A percentile compares a stretch with the other conserved stretches of the same genome.
Conservation (phyloP, 2,113 vertebrate species). For the Bubo bubo region DNA sequence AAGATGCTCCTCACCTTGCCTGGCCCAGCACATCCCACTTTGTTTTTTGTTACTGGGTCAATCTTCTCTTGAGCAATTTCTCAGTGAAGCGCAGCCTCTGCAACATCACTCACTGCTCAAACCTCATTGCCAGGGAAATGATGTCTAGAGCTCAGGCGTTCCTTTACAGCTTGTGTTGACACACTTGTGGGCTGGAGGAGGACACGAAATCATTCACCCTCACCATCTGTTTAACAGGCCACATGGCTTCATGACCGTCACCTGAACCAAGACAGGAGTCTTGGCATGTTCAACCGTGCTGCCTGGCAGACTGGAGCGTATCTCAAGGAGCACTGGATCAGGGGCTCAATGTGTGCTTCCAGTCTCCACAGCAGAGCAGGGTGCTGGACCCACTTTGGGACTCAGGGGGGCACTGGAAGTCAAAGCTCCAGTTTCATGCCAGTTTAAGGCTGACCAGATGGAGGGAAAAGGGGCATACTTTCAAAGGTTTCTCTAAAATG, state of each 20-base stretch:
- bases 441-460: background rate
- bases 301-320: accelerated
- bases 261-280: background rate
- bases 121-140: background rate
- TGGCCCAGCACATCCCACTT: background rate
- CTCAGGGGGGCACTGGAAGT: background rate
- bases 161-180: background rate
- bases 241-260: accelerated
- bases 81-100: accelerated
- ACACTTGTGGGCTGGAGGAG: background rate
- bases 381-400: background rate
- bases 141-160: background rate
- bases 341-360: background rate
- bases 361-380: accelerated
- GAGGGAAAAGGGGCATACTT: background rate
- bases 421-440: accelerated
- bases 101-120: background rate
- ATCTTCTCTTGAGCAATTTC: background rate
- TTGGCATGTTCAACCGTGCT: too few species aligned
- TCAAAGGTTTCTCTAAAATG: background rate
- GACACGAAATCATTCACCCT: background rate
- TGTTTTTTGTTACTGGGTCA: background rate
- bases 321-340: background rate
- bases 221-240: background rate
- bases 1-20: background rate